Evolutionary conservation across 2,888 invertebrate species (phyloP), one percentile per base, ranked within the genome.

Genomic region (Campaea margaritaria): DNA sequence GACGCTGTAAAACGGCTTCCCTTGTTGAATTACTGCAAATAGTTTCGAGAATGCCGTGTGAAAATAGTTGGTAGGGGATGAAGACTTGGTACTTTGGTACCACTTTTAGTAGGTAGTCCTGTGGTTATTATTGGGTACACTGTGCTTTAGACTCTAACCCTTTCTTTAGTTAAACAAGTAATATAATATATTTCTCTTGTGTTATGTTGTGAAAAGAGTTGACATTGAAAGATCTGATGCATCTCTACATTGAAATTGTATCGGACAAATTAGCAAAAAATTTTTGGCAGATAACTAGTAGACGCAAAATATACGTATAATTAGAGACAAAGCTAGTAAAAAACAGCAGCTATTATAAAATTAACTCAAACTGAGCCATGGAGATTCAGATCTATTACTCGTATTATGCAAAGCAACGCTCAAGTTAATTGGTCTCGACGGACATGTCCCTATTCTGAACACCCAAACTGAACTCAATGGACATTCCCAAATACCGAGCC

Each of bases 11-110:
- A 58, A 56, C 50, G 55, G 52, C 45, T 60, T 48, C 38, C n/a
- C 36, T 51, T 54, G 54, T 57, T 60, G 53, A 82, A 79, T 79
- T 80, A 82, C 78, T 80, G 78, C 78, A 76, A 79, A 82, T 83
- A 78, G 77, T 76, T 77, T 78, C 70, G 71, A 59, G 28, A 58
- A 65, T 57, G 55, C 62, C 45, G 14, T 13, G 51, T 51, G 45
- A 14, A 42, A 46, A 41, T 15, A 34, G 41, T 52, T 52, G 14
- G 15, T 38, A 11, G 10, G 42, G 58, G 28, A 52, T 48, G 43
- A 46, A 42, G 51, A 51, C 45, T 57, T 57, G 12, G 31, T 21
- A 46, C 41, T 0, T 27, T 46, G n/a, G 36, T n/a, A 21, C 0
- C 27, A 10, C 9, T 10, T 13, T 39, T 21, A 31, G 31, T 7